These are phyloP conservation scores for Rattus rattus DNA, from an alignment of 2,113 vertebrate genomes.

Conservation along the genomic window DNA sequence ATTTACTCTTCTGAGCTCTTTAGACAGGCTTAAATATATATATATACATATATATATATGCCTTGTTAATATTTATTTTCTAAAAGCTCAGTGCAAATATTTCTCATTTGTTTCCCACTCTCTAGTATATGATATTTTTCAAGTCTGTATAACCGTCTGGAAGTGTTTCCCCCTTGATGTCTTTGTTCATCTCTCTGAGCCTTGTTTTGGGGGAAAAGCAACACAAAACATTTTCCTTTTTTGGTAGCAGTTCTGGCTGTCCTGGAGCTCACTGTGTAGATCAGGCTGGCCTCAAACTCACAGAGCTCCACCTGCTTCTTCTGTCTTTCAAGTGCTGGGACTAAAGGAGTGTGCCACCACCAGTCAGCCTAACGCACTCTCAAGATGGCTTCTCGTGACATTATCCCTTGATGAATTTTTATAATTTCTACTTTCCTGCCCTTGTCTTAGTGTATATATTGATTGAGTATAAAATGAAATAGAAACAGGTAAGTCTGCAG, in stretches of 20 bases:
- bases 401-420: constrained; percentile 56
- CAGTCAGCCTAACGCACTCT: neutral
- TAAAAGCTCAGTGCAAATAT: neutral
- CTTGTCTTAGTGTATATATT: constrained; percentile 37
- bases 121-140: neutral
- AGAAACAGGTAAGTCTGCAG: constrained; percentile 30
- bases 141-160: neutral
- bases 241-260: neutral
- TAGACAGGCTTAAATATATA: neutral
- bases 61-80: constrained; percentile 16
- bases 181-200: constrained; percentile 18
- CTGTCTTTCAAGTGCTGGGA: neutral
- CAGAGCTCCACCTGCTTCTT: neutral
- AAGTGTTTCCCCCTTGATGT: constrained; percentile 23
- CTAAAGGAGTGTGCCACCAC: neutral
- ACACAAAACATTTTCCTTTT: neutral
- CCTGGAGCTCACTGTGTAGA: neutral
- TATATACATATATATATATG: no score
- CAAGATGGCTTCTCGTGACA: constrained; percentile 10
- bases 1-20: neutral
- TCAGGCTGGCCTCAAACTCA: neutral
- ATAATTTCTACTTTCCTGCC: constrained; percentile 48
- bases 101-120: constrained; percentile 21
- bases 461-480: constrained; percentile 61
- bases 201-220: constrained; percentile 43